phyloP scores from a whole-genome alignment of 2,113 vertebrate genomes.

The Hippocampus abdominalis region DNA sequence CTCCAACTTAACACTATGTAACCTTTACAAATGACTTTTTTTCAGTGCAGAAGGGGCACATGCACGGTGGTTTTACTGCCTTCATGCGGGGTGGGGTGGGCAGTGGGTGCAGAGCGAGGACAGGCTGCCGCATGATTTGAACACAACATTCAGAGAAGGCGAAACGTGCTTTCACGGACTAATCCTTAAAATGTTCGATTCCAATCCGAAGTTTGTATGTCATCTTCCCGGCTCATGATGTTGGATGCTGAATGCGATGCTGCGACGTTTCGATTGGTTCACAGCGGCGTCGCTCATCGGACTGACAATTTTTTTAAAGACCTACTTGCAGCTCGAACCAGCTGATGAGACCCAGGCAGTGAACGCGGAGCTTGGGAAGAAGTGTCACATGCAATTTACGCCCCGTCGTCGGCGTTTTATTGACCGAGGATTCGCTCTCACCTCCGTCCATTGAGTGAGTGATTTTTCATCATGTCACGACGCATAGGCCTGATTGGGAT shows the following conservation, averaged over 20 bases:
- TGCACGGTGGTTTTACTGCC: neutral
- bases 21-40: too few relatives aligned
- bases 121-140: constrained; percentile 5
- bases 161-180: neutral
- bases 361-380: constrained; percentile 50
- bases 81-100: constrained; percentile 17
- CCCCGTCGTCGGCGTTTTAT: constrained; percentile 36
- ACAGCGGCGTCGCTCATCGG: constrained; percentile 47
- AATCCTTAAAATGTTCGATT: constrained; percentile 6
- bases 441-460: constrained; percentile 56
- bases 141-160: neutral
- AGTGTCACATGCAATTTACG: constrained; percentile 49
- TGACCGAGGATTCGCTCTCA: constrained; percentile 42
- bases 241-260: constrained; percentile 23
- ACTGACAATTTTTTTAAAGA: constrained; percentile 35
- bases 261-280: constrained; percentile 60
- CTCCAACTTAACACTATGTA: too few relatives aligned
- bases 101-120: constrained; percentile 24
- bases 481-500: constrained; percentile 32
- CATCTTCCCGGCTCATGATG: constrained; percentile 9
- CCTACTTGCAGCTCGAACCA: constrained; percentile 52
- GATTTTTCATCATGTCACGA: constrained; percentile 56
- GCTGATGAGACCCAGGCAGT: constrained; percentile 53
- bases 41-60: neutral
- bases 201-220: constrained; percentile 44